Base-by-base conservation (phyloP, 2,888 invertebrate genomes). In the Timandra comae region DNA sequence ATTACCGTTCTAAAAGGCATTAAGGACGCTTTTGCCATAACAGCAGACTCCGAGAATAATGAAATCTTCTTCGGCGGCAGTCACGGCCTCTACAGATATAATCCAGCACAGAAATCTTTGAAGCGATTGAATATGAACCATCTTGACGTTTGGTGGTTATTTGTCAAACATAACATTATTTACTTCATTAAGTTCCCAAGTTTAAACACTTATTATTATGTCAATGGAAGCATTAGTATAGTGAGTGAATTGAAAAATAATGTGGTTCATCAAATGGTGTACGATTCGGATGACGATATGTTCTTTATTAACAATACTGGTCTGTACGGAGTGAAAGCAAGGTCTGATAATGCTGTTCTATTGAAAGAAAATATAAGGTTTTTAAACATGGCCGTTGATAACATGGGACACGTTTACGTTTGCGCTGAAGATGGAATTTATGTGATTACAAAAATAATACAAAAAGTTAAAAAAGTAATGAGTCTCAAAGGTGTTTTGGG, bases 121-220 rank as follows among this genome's bases (percentile, higher is more conserved):
- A 62, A 60, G 19, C 56, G 68, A 8, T 45, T 81, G 0, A 63
- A 65, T 2, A 41, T 70, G 1, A 52, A 45, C 1, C 63, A 77
- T 41, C 47, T 82, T 10, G 82, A 82, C 28, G 57, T 82, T 6
- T 82, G 82, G 81, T 81, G 81, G 81, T 19, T 82, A 2, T 61
- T 59, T 12, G 48, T 76, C 1, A 75, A 69, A 21, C 57, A 64
- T 0, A 30, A 53, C 2, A 56, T 81, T 7, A 56, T 81, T 7
- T 76, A 70, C 35, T 81, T 79, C 22, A 63, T 81, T 2, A 71
- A 69, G 29, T 82, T 82, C 30, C 82, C 82, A 0, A 74, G 64
- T 29, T 49, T 82, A 0, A 64, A 53, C 12, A 68, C 68, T 0
- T 79, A 65, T 35, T 63, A 52, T 16, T 82, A 78, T 29, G 41